Percentiles rank a stretch among this genome's conserved stretches.
These are phyloP conservation scores for Balaeniceps rex DNA, from an alignment of 2,113 vertebrate genomes.

Conservation along the genomic window DNA sequence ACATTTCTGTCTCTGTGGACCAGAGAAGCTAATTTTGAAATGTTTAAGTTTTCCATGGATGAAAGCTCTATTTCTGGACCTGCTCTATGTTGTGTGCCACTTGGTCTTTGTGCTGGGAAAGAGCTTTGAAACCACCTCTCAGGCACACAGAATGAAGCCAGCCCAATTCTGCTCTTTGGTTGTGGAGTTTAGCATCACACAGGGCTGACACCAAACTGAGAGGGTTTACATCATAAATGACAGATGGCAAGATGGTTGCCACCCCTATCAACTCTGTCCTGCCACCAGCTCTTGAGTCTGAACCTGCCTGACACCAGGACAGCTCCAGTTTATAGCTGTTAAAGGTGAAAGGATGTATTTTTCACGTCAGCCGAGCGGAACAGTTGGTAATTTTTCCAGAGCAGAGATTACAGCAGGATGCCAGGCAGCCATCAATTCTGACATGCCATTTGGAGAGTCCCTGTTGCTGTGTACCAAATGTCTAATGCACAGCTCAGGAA, in stretches of 20 bases:
- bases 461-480: neutral
- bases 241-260: neutral
- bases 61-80: neutral
- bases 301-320: neutral
- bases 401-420: constrained; percentile 8
- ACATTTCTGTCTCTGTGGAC: neutral
- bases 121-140: neutral
- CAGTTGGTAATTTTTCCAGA: constrained; percentile 19
- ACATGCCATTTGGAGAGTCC: fast-evolving
- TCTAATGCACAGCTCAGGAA: neutral
- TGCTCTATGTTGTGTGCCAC: neutral
- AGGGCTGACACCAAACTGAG: neutral
- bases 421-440: neutral
- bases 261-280: neutral
- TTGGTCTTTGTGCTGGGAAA: neutral
- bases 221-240: neutral
- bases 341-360: constrained; percentile 19
- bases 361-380: neutral
- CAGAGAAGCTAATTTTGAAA: neutral
- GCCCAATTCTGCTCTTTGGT: neutral
- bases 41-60: neutral
- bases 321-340: neutral
- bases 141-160: neutral
- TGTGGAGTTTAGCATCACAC: neutral
- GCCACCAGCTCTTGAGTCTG: neutral